Base-by-base conservation (phyloP, 2,113 vertebrate species). In the Podarcis raffonei region DNA sequence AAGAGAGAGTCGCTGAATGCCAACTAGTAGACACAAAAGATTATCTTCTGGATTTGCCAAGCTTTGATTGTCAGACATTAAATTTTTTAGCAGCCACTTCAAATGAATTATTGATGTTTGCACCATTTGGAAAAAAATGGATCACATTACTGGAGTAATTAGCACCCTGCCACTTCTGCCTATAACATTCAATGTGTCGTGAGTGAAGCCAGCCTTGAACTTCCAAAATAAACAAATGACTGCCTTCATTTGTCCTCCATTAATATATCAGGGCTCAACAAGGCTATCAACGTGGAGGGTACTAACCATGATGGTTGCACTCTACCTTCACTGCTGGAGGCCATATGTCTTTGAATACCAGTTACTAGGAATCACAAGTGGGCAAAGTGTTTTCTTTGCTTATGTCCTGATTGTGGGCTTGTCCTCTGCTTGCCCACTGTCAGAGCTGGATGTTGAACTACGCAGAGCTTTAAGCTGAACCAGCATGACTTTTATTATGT, bases 31-130 rank as follows among this genome's bases (percentile, higher is more conserved):
- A 93, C 88, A 94, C 87, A 95, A 89, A 97, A 95, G 92, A 96
- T 97, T 94, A 93, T 94, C 94, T 84, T 95, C 91, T 88, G 79
- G 94, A 71, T 95, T 96, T 97, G 81, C 93, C 74, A 91, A 89
- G 71, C 90, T 89, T 88, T 9, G 59, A 85, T 94, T 97, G 96
- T 93, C 92, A 97, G 93, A 92, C 93, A 91, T 91, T 95, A 96
- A 96, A 94, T 96, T 96, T 96, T 97, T 97, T 93, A 97, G 94
- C 93, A 96, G 91, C 94, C 94, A 91, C 94, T 96, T 95, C 95
- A 91, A 91, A 94, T 97, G 94, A 97, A 96, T 97, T 97, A 97
- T 96, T 97, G 95, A 97, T 96, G 92, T 90, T 94, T 90, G 93
- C 83, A 59, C 96, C 95, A 95, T 96, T 97, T 96, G 94, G 95